These are phyloP conservation scores for Oscheius sp. DNA, from an alignment of 2,888 invertebrate genomes.

Conservation along the genomic window DNA sequence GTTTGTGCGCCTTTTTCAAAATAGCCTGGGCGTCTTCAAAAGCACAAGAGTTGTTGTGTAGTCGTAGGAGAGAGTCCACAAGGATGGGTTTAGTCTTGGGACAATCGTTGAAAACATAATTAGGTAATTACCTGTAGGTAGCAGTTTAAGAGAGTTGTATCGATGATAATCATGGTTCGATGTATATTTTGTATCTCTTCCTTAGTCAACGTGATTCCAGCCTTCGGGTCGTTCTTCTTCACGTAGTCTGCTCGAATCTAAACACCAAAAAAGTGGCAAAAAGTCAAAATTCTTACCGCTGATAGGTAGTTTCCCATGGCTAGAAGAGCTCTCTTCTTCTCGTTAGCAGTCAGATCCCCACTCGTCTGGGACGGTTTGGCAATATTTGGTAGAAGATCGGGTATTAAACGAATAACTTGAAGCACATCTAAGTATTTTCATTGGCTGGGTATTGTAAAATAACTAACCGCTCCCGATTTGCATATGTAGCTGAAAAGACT, in stretches of 20 bases:
- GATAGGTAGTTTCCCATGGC: slow-evolving; percentile 91
- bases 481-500: slow-evolving; percentile 90
- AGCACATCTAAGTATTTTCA: slow-evolving; percentile 82
- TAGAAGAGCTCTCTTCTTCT: slow-evolving; percentile 83
- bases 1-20: slow-evolving; percentile 77
- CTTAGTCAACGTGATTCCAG: background rate
- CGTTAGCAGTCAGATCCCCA: slow-evolving; percentile 71
- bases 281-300: slow-evolving; percentile 76
- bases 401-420: slow-evolving; percentile 93
- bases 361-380: slow-evolving; percentile 30
- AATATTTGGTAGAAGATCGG: slow-evolving; percentile 82
- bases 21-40: slow-evolving; percentile 92
- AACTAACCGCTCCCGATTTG: slow-evolving; percentile 82
- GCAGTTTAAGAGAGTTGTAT: slow-evolving; percentile 95
- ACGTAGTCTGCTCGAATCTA: slow-evolving; percentile 11
- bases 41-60: slow-evolving; percentile 88
- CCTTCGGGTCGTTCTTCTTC: background rate
- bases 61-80: slow-evolving; percentile 88
- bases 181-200: slow-evolving; percentile 37
- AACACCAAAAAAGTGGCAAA: background rate
- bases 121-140: slow-evolving; percentile 84
- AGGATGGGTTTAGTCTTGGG: slow-evolving; percentile 90
- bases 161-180: slow-evolving; percentile 87
- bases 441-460: too few relatives aligned
- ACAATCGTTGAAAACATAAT: slow-evolving; percentile 18